Conservation (phyloP, 1,140 invertebrate genomes). For the Planococcus citri region DNA sequence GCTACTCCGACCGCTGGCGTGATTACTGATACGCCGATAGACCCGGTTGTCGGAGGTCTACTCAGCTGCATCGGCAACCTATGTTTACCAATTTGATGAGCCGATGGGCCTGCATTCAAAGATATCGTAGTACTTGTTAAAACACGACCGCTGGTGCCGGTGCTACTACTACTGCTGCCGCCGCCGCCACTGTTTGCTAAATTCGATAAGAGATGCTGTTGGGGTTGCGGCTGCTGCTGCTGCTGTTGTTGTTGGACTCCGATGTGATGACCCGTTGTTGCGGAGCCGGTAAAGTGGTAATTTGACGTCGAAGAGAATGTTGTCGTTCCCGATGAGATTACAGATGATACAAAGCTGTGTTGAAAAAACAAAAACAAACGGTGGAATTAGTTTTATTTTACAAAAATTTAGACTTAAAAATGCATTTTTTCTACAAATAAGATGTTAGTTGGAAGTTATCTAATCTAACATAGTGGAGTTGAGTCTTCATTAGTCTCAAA, state of each 20-base stretch:
- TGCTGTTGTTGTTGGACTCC: too few species aligned
- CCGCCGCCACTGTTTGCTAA: background rate
- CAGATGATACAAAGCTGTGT: background rate
- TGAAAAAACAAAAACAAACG: background rate
- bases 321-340: background rate
- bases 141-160: background rate
- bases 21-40: conserved; percentile 13
- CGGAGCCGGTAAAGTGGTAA: background rate
- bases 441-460: too few species aligned
- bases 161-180: too few species aligned
- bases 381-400: too few species aligned
- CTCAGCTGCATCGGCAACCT: conserved; percentile 12
- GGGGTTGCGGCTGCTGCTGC: background rate
- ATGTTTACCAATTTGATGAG: background rate
- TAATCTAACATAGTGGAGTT: too few species aligned
- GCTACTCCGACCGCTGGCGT: background rate
- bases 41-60: background rate
- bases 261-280: background rate
- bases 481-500: too few species aligned
- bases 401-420: too few species aligned
- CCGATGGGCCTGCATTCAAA: background rate
- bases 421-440: too few species aligned
- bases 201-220: background rate
- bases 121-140: background rate
- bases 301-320: background rate